Base-by-base conservation (phyloP, 2,888 invertebrate species). In the Poecilobothrus nobilitatus region DNA sequence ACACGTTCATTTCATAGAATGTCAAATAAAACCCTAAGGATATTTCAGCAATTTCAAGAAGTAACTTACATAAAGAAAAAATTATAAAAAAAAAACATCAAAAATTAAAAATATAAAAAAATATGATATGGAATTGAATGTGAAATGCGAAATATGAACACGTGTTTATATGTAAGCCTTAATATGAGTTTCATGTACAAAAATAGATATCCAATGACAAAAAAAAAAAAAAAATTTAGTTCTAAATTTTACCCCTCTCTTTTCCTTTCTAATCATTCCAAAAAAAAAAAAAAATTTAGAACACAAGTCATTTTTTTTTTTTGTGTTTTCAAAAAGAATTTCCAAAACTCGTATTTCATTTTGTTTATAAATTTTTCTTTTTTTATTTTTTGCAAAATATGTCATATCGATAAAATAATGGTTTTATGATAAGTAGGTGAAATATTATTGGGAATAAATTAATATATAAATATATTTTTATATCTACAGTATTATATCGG, bases 351-450 rank as follows among this genome's bases (percentile, higher is more conserved):
- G 41, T 9, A 12, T 37, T 37, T 37, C 9, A 37, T 53, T 18
- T 53, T 41, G 41, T 12, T 41, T 41, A n/a, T n/a, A n/a, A n/a
- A n/a, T n/a, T 53, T 12, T 15, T 53, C 18, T 12, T 53, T 2
- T 53, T 3, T 53, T 15, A 53, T 53, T 53, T n/a, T 27, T 53
- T 53, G 12, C 15, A 53, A n/a, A n/a, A n/a, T n/a, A 53, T 53
- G 53, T 53, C 53, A 53, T 12, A 53, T 53, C 53, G 53, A 53
- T 53, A 53, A 53, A 53, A 53, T 53, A 53, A 53, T 53, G 53
- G 53, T 53, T 53, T 53, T 15, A 53, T 53, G 53, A 53, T 53
- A 53, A 53, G 53, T 53, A 53, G 53, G 53, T 53, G 53, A 53
- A 53, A 53, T n/a, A 53, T 53, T 53, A 12, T 53, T 53, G 53